Conservation (phyloP, 1,140 invertebrate species). For the Propsilocerus akamusi region DNA sequence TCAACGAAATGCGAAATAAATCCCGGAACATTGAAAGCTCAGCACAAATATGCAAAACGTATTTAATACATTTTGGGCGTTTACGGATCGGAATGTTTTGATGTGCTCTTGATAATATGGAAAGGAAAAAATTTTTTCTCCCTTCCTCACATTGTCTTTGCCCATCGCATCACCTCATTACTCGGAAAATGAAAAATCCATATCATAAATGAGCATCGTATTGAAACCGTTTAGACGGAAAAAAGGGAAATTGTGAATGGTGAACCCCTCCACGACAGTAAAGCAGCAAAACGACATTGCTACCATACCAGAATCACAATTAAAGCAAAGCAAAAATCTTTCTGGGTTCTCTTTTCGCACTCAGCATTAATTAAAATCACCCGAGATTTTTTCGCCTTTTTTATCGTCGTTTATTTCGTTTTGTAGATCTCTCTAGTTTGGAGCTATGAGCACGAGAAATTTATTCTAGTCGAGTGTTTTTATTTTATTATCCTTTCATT, state of each 20-base stretch:
- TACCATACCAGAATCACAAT: constrained; percentile 3
- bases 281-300: neutral
- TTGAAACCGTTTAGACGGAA: neutral
- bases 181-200: neutral
- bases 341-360: neutral
- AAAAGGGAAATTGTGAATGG: neutral
- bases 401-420: neutral
- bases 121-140: neutral
- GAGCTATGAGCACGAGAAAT: neutral
- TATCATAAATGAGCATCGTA: neutral
- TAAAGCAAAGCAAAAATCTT: constrained; percentile 2
- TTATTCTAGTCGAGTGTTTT: no score
- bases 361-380: constrained; percentile 4
- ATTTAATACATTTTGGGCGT: constrained; percentile 2
- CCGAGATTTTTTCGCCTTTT: constrained; percentile 1
- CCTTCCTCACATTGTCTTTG: no score
- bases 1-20: constrained; percentile 1
- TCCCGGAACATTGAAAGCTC: neutral
- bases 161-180: neutral
- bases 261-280: no score
- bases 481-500: no score
- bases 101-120: neutral
- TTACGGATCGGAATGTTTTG: neutral
- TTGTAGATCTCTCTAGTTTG: neutral
- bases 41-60: constrained; percentile 1